Evolutionary conservation across 2,113 vertebrate genomes (phyloP), one percentile per base, ranked within the genome.

Genomic region (Oncorhynchus gorbuscha): DNA sequence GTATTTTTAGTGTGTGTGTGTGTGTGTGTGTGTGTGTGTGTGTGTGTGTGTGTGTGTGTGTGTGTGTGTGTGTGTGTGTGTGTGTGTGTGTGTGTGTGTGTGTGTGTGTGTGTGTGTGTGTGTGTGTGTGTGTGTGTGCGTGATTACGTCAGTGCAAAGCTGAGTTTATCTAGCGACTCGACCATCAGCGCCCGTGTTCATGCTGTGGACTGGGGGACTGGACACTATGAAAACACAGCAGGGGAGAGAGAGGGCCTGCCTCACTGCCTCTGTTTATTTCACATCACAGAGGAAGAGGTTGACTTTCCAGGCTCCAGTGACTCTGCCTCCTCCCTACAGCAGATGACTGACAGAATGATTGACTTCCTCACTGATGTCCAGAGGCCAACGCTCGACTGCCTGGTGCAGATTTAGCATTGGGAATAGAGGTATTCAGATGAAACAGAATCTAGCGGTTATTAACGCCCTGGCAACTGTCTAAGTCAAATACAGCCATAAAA

Each of bases 281-380:
- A 83, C 65, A 74, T 73, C 26, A 68, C 79, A 68, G 84, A 66
- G 70, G 71, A 76, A 49, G 28, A 72, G 39, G 67, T 69, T 77
- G 71, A 81, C 48, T 80, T 69, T 77, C 66, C 73, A 76, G 79
- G 79, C 76, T 79, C 22, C 51, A 55, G 67, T 67, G 69, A 32
- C 66, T 79, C 73, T 85, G 13, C n/a, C 55, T 71, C 65, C 45
- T 71, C 62, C 68, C 49, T 68, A 14, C 16, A 74, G 48, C 3
- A 59, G 69, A 74, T 86, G 79, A 88, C 72, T 76, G 80, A 85
- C 79, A 82, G 64, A 75, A 73, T 77, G 75, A 85, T 26, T 82
- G 81, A 77, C 74, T 77, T 69, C 28, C 74, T 35, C 28, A 45
- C 7, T 18, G 71, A 59, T n/a, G 39, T 70, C 35, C 20, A 70